A percentile compares a stretch with the other conserved stretches of the same genome.
These are phyloP conservation scores for Rafetus swinhoei DNA, from an alignment of 2,113 vertebrate genomes.

Conservation along the genomic window DNA sequence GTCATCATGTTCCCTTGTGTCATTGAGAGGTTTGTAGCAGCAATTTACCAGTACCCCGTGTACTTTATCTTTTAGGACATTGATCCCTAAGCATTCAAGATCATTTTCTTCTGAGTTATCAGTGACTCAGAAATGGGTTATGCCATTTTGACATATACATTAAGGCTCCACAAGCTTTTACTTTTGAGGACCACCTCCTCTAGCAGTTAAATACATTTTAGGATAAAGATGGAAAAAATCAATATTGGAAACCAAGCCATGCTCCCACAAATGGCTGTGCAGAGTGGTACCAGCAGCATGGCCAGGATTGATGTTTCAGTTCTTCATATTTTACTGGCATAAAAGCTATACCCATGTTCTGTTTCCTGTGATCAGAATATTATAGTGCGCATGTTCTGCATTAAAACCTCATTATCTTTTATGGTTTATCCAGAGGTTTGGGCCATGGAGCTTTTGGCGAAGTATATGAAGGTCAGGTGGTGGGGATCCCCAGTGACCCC, in stretches of 20 bases:
- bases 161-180: not conserved
- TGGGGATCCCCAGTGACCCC: constrained; percentile 90
- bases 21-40: not conserved
- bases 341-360: not conserved
- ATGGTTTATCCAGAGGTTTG: constrained; percentile 87
- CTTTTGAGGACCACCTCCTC: constrained; percentile 3
- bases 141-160: not conserved
- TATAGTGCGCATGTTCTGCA: constrained; percentile 46
- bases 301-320: not conserved
- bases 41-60: not conserved
- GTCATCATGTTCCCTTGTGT: too few species aligned
- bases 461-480: constrained; percentile 96
- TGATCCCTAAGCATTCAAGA: not conserved
- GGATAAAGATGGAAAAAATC: not conserved
- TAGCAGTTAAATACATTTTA: not conserved
- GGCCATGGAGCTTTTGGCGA: constrained; percentile 98
- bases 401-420: constrained; percentile 69
- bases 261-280: not conserved
- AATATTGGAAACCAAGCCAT: not conserved
- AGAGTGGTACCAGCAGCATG: not conserved
- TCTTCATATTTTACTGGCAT: constrained; percentile 6
- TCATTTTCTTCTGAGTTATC: not conserved
- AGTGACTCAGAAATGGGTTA: not conserved
- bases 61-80: not conserved
- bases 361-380: constrained; percentile 52